Evolutionary conservation across 1,140 invertebrate species (phyloP).

Genomic region (Neodiprion fabricii): DNA sequence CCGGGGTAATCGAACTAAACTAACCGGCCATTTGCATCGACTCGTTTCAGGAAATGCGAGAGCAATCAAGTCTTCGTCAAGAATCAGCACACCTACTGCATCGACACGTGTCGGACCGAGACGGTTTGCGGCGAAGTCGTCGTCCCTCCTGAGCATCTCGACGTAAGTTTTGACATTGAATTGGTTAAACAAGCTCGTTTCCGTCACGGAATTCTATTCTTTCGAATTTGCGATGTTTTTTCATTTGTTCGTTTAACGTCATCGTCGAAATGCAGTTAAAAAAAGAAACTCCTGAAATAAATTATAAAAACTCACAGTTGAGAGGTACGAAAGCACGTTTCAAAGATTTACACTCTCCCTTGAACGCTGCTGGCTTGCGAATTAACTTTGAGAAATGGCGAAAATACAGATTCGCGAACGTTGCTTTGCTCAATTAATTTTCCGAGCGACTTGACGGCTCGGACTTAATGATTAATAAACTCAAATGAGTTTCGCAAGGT

Average conservation of each 20-base stretch:
- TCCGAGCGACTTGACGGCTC: too few species aligned
- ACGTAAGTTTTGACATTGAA: constrained; percentile 68
- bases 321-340: too few species aligned
- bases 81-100: constrained; percentile 85
- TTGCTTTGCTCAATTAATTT: too few species aligned
- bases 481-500: too few species aligned
- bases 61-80: constrained; percentile 84
- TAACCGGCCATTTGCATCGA: constrained; percentile 29
- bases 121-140: constrained; percentile 95
- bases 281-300: too few species aligned
- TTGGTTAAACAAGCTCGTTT: neutral
- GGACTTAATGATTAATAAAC: too few species aligned
- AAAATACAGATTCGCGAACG: too few species aligned
- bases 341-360: too few species aligned
- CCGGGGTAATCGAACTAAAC: neutral
- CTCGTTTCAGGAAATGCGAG: constrained; percentile 75
- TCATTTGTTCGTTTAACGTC: neutral
- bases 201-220: constrained; percentile 15
- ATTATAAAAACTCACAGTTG: too few species aligned
- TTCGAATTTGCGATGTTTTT: constrained; percentile 12
- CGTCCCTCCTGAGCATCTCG: constrained; percentile 91
- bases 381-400: too few species aligned
- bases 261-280: too few species aligned
- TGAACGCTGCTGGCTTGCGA: too few species aligned
- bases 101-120: constrained; percentile 79